Evolutionary conservation across 1,140 invertebrate genomes (phyloP).

Genomic region (Psix sp.): DNA sequence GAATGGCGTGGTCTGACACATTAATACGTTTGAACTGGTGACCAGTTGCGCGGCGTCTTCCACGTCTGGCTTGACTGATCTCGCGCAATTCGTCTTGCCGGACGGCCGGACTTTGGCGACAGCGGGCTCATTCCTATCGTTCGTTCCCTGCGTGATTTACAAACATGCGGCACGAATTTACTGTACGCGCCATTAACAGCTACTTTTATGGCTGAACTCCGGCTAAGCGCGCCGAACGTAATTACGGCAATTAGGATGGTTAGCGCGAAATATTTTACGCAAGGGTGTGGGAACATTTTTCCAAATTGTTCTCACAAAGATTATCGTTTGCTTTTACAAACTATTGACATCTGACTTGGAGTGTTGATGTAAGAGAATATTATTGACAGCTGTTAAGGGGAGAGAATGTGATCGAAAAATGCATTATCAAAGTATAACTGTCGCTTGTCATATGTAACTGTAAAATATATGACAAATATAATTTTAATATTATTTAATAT

Average conservation of each 20-base stretch:
- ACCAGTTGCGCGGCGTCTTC: slow-evolving; percentile 49
- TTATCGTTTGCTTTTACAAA: neutral
- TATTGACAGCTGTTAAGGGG: no score
- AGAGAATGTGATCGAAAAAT: no score
- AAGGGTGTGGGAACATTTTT: slow-evolving; percentile 38
- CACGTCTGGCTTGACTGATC: slow-evolving; percentile 54
- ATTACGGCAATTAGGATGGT: slow-evolving; percentile 48
- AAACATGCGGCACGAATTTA: slow-evolving; percentile 51
- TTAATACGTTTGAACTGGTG: slow-evolving; percentile 61
- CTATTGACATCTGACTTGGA: no score
- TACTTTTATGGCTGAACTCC: slow-evolving; percentile 31
- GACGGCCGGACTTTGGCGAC: slow-evolving; percentile 41
- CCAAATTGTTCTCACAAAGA: slow-evolving; percentile 17
- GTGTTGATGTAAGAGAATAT: no score
- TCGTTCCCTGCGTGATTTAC: slow-evolving; percentile 48
- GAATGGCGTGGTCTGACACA: slow-evolving; percentile 56
- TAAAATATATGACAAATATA: no score
- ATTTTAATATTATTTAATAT: no score
- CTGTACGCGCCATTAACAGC: slow-evolving; percentile 39
- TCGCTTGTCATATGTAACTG: no score
- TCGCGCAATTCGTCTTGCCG: slow-evolving; percentile 52
- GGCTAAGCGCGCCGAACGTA: slow-evolving; percentile 17
- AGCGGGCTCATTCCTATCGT: slow-evolving; percentile 43
- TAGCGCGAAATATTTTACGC: slow-evolving; percentile 1
- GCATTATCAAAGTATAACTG: no score